These are phyloP conservation scores for Amazona guildingii DNA, from an alignment of 2,113 vertebrate genomes.

Conservation along the genomic window DNA sequence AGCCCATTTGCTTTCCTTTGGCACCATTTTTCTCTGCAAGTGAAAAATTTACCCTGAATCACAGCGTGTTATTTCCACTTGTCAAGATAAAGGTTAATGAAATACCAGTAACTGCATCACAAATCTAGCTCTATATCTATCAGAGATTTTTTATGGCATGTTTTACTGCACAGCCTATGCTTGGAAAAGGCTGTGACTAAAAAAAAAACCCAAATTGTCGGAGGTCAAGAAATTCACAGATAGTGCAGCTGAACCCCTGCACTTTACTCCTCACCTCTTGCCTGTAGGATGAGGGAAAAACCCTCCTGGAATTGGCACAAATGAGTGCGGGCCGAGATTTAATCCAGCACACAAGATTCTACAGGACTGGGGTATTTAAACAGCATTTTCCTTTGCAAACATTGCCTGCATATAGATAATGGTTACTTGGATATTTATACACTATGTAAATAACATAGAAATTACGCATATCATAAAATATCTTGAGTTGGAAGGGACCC, in stretches of 20 bases:
- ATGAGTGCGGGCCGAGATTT: background rate
- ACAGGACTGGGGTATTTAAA: background rate
- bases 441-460: background rate
- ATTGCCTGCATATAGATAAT: background rate
- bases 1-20: background rate
- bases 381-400: background rate
- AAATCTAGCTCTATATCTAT: background rate
- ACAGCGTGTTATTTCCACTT: constrained; percentile 53
- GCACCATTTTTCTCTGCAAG: constrained; percentile 46
- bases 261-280: background rate
- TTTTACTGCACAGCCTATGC: background rate
- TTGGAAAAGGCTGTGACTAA: constrained; percentile 4
- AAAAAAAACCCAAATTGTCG: background rate
- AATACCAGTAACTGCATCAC: constrained; percentile 58
- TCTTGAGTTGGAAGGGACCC: background rate
- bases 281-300: background rate
- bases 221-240: constrained; percentile 11
- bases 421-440: constrained; percentile 19
- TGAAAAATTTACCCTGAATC: constrained; percentile 44
- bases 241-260: background rate
- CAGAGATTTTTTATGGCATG: background rate
- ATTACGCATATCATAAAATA: background rate
- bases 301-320: background rate
- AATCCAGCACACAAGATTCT: background rate
- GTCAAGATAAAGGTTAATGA: constrained; percentile 69